Base-by-base conservation (phyloP, 2,888 invertebrate species). In the Polylopha cassiicola region DNA sequence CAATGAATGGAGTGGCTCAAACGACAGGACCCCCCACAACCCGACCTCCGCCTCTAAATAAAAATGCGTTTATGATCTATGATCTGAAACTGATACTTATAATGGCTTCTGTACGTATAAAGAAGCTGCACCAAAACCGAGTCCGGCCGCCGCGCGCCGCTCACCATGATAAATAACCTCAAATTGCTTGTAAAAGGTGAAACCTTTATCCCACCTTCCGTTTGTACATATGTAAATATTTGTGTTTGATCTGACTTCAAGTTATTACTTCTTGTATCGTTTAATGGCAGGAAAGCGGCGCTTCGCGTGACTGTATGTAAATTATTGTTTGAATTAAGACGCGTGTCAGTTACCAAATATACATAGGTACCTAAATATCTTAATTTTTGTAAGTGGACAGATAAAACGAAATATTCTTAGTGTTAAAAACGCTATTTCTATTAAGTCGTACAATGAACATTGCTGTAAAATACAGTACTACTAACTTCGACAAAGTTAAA, bases 1-100 rank as follows among this genome's bases (percentile, higher is more conserved):
- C 76, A 74, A 73, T 73, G 73, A 72, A 66, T 62, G 65, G 64
- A 68, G 66, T 53, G 61, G 55, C 66, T 66, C 71, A 61, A 55
- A 52, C 58, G 68, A 64, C 69, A 64, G 68, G 82, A 81, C 82
- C 82, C 80, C 81, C 84, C 84, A 65, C 59, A 72, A 62, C 62
- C 68, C 61, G 58, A 62, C 64, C 66, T 58, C 65, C 58, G 64
- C 53, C 60, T 60, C 59, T 67, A 65, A 70, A 73, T 67, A 71
- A 72, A 80, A 79, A 82, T 72, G 78, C 69, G 61, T 78, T 78
- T 81, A 82, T 84, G 85, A 85, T 85, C 82, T 84, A 85, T 82
- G 85, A 84, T 81, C 73, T 78, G 85, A 81, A 85, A 84, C 74
- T 79, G 85, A 85, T 85, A 84, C 84, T 81, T 80, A 77, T 82